A percentile compares a stretch with the other conserved stretches of the same genome.
Evolutionary conservation across 2,113 vertebrate species (phyloP).

Genomic region (Pelodiscus sinensis): DNA sequence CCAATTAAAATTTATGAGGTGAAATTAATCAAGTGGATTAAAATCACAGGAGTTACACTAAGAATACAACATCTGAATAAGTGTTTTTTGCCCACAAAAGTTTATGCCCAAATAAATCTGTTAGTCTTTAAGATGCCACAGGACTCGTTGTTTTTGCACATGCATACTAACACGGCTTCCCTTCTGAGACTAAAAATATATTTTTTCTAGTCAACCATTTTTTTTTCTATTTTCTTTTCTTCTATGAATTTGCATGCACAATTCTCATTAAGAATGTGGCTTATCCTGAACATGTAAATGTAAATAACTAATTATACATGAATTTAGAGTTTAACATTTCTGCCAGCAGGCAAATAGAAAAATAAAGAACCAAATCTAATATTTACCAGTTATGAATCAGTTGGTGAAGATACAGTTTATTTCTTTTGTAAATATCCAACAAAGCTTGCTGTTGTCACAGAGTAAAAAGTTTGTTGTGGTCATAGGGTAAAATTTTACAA

Average conservation of each 20-base stretch:
- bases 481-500: background rate
- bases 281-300: accelerated
- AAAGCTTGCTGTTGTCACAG: background rate
- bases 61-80: background rate
- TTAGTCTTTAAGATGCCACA: too few relatives aligned
- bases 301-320: background rate
- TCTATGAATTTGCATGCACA: background rate
- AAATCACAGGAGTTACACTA: background rate
- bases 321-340: background rate
- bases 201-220: accelerated
- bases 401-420: background rate
- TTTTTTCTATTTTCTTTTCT: background rate
- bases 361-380: background rate
- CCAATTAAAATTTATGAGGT: background rate
- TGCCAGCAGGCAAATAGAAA: background rate
- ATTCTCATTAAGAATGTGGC: background rate
- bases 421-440: background rate
- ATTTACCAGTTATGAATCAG: background rate
- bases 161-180: too few relatives aligned
- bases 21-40: background rate
- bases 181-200: background rate
- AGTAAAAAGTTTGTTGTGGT: background rate
- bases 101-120: too few relatives aligned
- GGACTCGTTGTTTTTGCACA: too few relatives aligned
- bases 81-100: too few relatives aligned